Base-by-base conservation (phyloP, 2,888 invertebrate genomes). In the Fragum fragum region DNA sequence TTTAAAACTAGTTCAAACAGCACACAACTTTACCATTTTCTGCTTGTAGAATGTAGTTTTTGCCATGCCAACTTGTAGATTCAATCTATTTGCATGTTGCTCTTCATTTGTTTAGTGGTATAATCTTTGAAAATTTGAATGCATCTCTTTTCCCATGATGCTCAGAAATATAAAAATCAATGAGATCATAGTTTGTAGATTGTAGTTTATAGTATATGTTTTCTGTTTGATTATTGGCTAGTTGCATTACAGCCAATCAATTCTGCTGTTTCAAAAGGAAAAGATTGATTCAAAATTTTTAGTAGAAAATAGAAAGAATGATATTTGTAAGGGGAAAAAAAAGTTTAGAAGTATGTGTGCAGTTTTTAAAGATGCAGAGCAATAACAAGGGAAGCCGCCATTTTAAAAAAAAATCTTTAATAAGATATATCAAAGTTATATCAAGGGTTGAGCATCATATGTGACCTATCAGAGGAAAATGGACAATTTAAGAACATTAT, bases 331-430 rank as follows among this genome's bases (percentile, higher is more conserved):
- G 42, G 1, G 2, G 32, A 66, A 16, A 66, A 16, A 23, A n/a
- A 32, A 21, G 59, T 9, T 71, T 21, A 70, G 23, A 23, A 47
- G 47, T 69, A 78, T 85, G 85, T 85, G 85, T 82, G 82, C 85
- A 42, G 80, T 83, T 77, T 73, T 69, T 61, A 66, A 29, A 68
- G 74, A 72, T 53, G 39, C 75, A 83, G 85, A 85, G 85, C 85
- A 85, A 85, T 85, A 85, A 85, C 85, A 42, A 81, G 85, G 85
- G 85, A 85, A 85, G 85, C 85, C 71, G 1, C 6, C 32, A 36
- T 9, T 36, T 36, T 6, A 36, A 6, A 9, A 6, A 36, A 36
- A 36, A 36, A 36, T 36, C n/a, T 36, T 3, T 36, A 6, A 36
- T 36, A 36, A 6, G 32, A 36, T 36, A 6, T 36, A 36, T 36